Conservation (phyloP, 2,797 vertebrate species). For the Smutsia temminckii region DNA sequence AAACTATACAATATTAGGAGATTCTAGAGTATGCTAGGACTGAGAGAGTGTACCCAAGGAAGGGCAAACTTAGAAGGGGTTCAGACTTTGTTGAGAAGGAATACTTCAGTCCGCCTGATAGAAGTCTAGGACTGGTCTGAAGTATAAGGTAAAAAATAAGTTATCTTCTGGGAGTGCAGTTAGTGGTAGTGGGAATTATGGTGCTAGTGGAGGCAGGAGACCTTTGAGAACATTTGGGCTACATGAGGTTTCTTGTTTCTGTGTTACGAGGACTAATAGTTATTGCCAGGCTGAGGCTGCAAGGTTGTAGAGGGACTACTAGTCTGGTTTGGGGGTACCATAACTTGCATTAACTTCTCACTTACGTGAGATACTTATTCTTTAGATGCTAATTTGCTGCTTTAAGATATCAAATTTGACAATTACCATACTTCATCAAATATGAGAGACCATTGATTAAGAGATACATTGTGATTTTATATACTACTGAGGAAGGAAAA, state of each 20-base stretch:
- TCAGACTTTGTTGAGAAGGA: neutral
- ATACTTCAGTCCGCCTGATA: neutral
- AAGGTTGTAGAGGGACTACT: neutral
- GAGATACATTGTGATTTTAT: neutral
- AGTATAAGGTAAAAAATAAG: neutral
- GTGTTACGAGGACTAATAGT: neutral
- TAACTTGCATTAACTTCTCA: neutral
- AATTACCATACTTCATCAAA: neutral
- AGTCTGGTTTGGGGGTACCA: neutral
- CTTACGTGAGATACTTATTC: neutral
- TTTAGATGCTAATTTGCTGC: neutral
- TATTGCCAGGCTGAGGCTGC: neutral
- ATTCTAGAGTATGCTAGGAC: neutral
- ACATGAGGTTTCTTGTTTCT: neutral
- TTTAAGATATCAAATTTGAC: neutral
- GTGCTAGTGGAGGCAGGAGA: neutral
- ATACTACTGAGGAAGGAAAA: neutral
- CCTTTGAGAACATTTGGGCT: neutral
- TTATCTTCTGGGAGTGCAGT: neutral
- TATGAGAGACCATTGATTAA: neutral
- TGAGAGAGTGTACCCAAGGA: neutral
- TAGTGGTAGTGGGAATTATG: neutral
- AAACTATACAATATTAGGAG: neutral
- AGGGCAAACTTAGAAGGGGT: neutral
- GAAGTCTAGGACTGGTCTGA: neutral